Percentiles rank a stretch among this genome's conserved stretches.
Evolutionary conservation across 2,113 vertebrate genomes (phyloP).

Genomic region (Dendropsophus ebraccatus): DNA sequence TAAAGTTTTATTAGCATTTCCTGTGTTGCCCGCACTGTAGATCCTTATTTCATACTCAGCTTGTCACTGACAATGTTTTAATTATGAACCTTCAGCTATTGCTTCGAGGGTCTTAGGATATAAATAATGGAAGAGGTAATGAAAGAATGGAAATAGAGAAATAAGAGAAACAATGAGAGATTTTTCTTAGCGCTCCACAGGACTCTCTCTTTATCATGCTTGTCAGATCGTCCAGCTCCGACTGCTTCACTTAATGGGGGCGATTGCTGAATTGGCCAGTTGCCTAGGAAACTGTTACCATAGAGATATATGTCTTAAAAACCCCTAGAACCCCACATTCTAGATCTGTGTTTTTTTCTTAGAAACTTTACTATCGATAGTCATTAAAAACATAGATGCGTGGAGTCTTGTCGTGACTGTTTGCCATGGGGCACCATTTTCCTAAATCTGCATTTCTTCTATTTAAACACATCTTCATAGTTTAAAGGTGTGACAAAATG

Average conservation of each 20-base stretch:
- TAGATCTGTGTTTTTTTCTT: slow-evolving; percentile 23
- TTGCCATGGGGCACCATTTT: background rate
- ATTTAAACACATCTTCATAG: too few relatives aligned
- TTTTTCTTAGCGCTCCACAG: slow-evolving; percentile 46
- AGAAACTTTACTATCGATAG: slow-evolving; percentile 14
- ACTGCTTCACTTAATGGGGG: slow-evolving; percentile 55
- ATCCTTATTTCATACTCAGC: slow-evolving; percentile 21
- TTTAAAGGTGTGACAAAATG: too few relatives aligned
- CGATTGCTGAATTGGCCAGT: slow-evolving; percentile 50
- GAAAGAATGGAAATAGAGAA: slow-evolving; percentile 20
- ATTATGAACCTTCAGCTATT: slow-evolving; percentile 27
- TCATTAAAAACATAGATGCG: background rate
- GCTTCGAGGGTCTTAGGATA: slow-evolving; percentile 5
- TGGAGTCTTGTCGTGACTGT: background rate
- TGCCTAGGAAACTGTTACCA: slow-evolving; percentile 56
- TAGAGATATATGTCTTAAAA: slow-evolving; percentile 44
- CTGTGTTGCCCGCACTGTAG: background rate
- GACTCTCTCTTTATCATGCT: slow-evolving; percentile 53
- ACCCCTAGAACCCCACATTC: background rate
- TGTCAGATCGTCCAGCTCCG: slow-evolving; percentile 54
- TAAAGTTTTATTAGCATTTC: slow-evolving; percentile 20
- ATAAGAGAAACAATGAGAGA: slow-evolving; percentile 36
- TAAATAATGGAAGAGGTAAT: slow-evolving; percentile 45
- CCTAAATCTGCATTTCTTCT: too few relatives aligned
- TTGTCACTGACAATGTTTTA: slow-evolving; percentile 11